These are phyloP conservation scores for Chrysodeixis includens DNA, from an alignment of 2,888 invertebrate genomes.

Conservation along the genomic window DNA sequence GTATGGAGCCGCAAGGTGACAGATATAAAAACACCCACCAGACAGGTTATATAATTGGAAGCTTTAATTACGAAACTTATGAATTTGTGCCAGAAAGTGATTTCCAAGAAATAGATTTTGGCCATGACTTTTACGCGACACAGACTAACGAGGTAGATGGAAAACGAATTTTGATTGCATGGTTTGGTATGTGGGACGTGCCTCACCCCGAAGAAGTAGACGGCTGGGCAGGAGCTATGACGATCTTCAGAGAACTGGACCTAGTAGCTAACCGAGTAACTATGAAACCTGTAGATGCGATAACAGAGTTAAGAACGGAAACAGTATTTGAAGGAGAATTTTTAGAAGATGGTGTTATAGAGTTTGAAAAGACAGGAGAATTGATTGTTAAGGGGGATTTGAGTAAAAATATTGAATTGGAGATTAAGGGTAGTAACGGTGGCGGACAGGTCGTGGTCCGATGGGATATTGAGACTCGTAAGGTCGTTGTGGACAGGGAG, in stretches of 20 bases:
- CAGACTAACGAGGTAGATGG: slow-evolving; percentile 79
- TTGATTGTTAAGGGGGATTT: slow-evolving; percentile 71
- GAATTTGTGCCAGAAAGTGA: slow-evolving; percentile 74
- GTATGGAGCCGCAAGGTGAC: slow-evolving; percentile 77
- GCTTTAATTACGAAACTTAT: slow-evolving; percentile 79
- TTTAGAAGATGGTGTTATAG: slow-evolving; percentile 52
- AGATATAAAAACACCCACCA: slow-evolving; percentile 80
- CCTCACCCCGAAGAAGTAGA: slow-evolving; percentile 76
- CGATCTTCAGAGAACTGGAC: slow-evolving; percentile 77
- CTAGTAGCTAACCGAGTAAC: slow-evolving; percentile 72
- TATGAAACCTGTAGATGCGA: slow-evolving; percentile 77
- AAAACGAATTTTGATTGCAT: slow-evolving; percentile 77
- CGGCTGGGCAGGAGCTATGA: slow-evolving; percentile 85
- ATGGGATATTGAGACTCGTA: slow-evolving; percentile 73
- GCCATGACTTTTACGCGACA: slow-evolving; percentile 86
- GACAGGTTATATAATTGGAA: slow-evolving; percentile 83
- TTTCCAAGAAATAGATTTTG: slow-evolving; percentile 84
- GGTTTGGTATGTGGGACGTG: slow-evolving; percentile 85
- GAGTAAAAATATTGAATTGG: slow-evolving; percentile 67
- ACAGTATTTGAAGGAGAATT: slow-evolving; percentile 63
- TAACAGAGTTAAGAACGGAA: slow-evolving; percentile 69
- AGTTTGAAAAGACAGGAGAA: slow-evolving; percentile 77
- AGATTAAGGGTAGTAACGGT: slow-evolving; percentile 73
- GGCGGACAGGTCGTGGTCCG: slow-evolving; percentile 68
- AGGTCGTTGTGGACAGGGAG: slow-evolving; percentile 75